Evolutionary conservation across 2,888 invertebrate species (phyloP), one percentile per base, ranked within the genome.

Genomic region (Hypolimnas misippus): DNA sequence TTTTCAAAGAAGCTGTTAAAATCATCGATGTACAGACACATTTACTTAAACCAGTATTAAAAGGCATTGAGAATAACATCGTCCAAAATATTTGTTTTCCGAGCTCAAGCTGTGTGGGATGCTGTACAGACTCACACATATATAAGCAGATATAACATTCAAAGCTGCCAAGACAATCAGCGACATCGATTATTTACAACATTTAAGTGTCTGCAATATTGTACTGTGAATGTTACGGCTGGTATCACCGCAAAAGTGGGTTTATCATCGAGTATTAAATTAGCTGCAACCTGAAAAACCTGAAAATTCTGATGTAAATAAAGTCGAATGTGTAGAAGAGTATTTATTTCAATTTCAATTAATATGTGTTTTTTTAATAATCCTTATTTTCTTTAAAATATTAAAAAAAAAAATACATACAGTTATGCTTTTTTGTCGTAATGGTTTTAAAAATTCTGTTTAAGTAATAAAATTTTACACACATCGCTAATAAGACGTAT

Each of bases 91-190:
- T 38, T 49, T 44, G 50, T 35, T 64, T 51, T 35, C 59, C 53
- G 33, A 53, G 51, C 50, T 54, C 40, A 67, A 69, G 67, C 69
- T 57, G 62, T 62, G 52, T 66, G 42, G 54, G 62, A 63, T 55
- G 62, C 62, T 62, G 56, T 51, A 65, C 2, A 42, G 19, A 42
- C 62, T 72, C 56, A 69, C 68, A 73, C 60, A 60, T 66, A 70
- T 53, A 63, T 50, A 63, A 70, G 70, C 70, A 63, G 53, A 72
- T 62, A 44, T 61, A 82, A 91, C 90, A 91, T 79, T 78, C 79
- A 91, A 91, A 91, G 91, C 90, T 84, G 84, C 83, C 83, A 87
- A 85, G 76, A 86, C 86, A 82, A 33, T 33, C 33, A 86, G 84
- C 86, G 67, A 89, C 87, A 89, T 76, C 74, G 72, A 84, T 76